Evolutionary conservation across 2,888 invertebrate genomes (phyloP).

Genomic region (Choristoneura rosaceana): DNA sequence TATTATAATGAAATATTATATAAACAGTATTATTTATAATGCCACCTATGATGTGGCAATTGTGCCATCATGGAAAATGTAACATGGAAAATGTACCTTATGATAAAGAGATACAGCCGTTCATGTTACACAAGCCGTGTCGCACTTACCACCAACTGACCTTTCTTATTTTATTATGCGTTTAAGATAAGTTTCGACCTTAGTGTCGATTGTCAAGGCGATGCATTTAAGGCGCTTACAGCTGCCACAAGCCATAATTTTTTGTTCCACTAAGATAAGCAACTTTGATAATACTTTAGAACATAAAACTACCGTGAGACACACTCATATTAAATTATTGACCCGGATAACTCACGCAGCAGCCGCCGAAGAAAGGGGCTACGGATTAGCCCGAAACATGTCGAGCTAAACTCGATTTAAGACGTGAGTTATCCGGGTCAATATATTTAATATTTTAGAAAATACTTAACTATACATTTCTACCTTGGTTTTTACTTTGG

Average conservation of each 20-base stretch:
- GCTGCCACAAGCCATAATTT: not conserved
- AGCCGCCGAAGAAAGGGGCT: too few relatives aligned
- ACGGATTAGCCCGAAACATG: too few relatives aligned
- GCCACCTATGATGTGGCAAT: constrained; percentile 4
- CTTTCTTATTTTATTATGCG: constrained; percentile 1
- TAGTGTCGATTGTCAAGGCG: not conserved
- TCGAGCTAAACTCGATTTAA: too few relatives aligned
- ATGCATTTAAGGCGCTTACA: not conserved
- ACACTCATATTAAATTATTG: too few relatives aligned
- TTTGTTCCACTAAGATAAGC: too few relatives aligned
- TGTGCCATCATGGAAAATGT: not conserved
- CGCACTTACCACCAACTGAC: not conserved
- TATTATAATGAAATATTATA: constrained; percentile 2
- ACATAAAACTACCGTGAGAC: too few relatives aligned
- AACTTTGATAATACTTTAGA: too few relatives aligned
- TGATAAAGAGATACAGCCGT: not conserved
- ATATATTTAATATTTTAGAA: too few relatives aligned
- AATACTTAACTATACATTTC: too few relatives aligned
- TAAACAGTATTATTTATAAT: not conserved
- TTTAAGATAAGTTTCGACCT: constrained; percentile 2
- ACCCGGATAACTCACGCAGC: too few relatives aligned
- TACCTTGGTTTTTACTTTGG: too few relatives aligned
- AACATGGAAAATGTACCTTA: not conserved
- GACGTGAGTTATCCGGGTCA: too few relatives aligned
- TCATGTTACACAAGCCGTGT: not conserved